Evolutionary conservation across 2,888 invertebrate genomes (phyloP), one percentile per base, ranked within the genome.

Genomic region (Frankliniella fusca): DNA sequence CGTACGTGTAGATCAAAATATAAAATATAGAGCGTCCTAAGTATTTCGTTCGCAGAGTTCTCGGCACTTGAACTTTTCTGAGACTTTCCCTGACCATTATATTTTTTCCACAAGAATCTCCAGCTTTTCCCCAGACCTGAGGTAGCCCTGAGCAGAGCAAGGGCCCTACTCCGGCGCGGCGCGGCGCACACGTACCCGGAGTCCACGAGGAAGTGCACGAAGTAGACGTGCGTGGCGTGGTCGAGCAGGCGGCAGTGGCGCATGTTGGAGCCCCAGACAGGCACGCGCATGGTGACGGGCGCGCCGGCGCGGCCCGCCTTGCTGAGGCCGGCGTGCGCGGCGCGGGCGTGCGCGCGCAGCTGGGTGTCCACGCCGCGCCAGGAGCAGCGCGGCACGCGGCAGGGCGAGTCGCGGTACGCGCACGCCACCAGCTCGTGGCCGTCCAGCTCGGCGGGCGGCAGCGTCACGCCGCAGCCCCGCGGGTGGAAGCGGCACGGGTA

Each of bases 401-500:
- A 91, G 84, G 86, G 86, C 88, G 90, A 90, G 84, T 88, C 88
- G 83, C 90, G 89, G 86, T 88, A 87, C 80, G 85, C 84, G 86
- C 90, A 90, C 7, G 10, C 70, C 85, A 87, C 88, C 49, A 89
- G 88, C 87, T 91, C 90, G 87, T 91, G 91, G 85, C 87, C 86
- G 50, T 84, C 86, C 86, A 90, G 90, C 70, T 88, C 85, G 15
- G 88, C 87, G 85, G 90, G 87, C 0, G 88, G 88, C 87, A 89
- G 87, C 85, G 88, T 88, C 84, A 88, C 88, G 28, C 88, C 88
- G 87, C 91, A 90, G 28, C 89, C 90, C 11, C 85, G 84, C 18
- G 84, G 81, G 20, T 84, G 83, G 88, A 90, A 90, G 80, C 89
- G 89, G 86, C 91, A 91, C 83, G 91, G 91, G 87, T 90, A 91